Conservation (phyloP, 2,888 invertebrate species). For the Girardia tigrina region DNA sequence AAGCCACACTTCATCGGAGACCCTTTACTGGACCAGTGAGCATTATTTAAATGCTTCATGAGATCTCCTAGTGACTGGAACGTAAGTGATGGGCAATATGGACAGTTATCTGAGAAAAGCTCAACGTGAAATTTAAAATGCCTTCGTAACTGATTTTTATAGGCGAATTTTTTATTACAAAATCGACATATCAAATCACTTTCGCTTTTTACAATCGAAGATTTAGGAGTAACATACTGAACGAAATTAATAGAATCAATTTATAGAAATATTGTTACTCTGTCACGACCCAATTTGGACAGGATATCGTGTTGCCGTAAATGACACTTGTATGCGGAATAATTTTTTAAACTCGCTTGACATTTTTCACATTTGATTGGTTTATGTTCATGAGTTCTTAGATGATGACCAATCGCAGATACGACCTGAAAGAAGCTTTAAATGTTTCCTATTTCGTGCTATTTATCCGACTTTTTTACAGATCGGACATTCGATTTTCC, state of each 20-base stretch:
- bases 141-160: background rate
- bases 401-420: background rate
- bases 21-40: too few species aligned
- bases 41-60: background rate
- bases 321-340: constrained; percentile 3
- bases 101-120: background rate
- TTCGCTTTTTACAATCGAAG: too few species aligned
- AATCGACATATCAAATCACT: background rate
- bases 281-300: background rate
- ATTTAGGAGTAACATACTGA: too few species aligned
- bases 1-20: too few species aligned
- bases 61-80: background rate
- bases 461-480: background rate
- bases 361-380: background rate
- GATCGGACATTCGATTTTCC: background rate
- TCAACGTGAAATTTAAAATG: background rate
- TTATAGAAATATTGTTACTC: background rate
- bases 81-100: background rate
- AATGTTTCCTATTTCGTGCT: background rate
- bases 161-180: background rate
- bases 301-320: background rate
- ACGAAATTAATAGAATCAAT: background rate
- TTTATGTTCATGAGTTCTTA: background rate
- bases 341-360: background rate
- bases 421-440: background rate